Conservation (phyloP, 2,113 vertebrate genomes). For the Madoqua kirkii region DNA sequence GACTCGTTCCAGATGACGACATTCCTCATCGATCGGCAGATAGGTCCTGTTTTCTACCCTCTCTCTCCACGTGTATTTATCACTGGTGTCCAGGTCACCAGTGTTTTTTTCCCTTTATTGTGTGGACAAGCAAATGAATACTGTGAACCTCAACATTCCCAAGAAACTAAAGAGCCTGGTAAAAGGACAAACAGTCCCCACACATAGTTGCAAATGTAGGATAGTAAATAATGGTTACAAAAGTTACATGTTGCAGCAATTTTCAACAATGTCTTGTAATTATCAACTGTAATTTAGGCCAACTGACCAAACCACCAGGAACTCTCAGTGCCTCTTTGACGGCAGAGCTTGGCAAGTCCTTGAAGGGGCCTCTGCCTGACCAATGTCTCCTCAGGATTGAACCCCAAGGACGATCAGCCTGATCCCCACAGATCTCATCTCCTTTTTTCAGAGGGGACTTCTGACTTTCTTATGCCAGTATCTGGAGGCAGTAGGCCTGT, state of each 20-base stretch:
- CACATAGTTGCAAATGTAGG: background rate
- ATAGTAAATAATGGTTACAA: constrained; percentile 3
- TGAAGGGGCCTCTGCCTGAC: background rate
- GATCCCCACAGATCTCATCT: background rate
- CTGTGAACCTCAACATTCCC: background rate
- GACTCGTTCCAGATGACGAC: background rate
- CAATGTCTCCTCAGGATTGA: too few species aligned
- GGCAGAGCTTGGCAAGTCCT: background rate
- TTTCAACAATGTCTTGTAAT: constrained; percentile 22
- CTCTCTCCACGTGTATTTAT: background rate
- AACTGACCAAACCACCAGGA: background rate
- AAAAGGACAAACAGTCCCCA: background rate
- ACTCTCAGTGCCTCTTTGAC: background rate
- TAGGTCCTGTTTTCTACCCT: background rate
- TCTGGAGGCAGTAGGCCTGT: background rate
- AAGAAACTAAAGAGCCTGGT: background rate
- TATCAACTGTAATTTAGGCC: background rate
- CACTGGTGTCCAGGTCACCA: background rate
- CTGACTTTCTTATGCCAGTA: background rate
- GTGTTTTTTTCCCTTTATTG: background rate
- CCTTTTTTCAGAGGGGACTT: background rate
- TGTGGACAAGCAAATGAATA: background rate
- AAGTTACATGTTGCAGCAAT: constrained; percentile 26
- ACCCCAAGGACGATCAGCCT: background rate
- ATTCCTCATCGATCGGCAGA: background rate